A percentile compares a stretch with the other conserved stretches of the same genome.
phyloP scores from a whole-genome alignment of 2,113 vertebrate species.

The Cinclus cinclus region DNA sequence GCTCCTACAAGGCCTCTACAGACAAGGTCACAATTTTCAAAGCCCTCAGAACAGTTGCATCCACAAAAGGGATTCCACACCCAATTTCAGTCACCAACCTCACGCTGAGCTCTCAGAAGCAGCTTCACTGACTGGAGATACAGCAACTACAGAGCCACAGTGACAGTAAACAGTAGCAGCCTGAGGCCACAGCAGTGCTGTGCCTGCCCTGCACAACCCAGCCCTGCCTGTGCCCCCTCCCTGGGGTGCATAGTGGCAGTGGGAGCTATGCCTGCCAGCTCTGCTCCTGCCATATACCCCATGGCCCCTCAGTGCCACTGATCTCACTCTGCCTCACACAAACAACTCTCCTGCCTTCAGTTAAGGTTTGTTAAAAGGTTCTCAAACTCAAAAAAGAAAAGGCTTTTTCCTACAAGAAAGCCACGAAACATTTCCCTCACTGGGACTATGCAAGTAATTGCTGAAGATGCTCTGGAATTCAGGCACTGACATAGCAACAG shows the following conservation, averaged over 20 bases:
- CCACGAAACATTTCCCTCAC: accelerated
- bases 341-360: not conserved
- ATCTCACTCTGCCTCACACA: not conserved
- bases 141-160: not conserved
- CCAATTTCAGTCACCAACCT: not conserved
- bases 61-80: not conserved
- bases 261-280: not conserved
- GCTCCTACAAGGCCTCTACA: not conserved
- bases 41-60: not conserved
- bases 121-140: accelerated
- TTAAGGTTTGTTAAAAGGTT: not conserved
- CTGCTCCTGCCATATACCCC: not conserved
- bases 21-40: not conserved
- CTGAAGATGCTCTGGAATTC: not conserved
- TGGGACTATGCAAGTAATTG: not conserved
- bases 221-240: too few species aligned
- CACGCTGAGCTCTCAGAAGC: accelerated
- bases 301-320: not conserved
- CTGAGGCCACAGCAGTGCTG: not conserved
- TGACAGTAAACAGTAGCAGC: accelerated
- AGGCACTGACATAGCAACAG: not conserved
- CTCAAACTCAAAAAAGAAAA: not conserved
- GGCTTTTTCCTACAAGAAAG: not conserved
- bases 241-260: not conserved
- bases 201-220: accelerated